A percentile compares a stretch with the other conserved stretches of the same genome.
These are phyloP conservation scores for Prochilodus magdalenae DNA, from an alignment of 2,113 vertebrate genomes.

Conservation along the genomic window DNA sequence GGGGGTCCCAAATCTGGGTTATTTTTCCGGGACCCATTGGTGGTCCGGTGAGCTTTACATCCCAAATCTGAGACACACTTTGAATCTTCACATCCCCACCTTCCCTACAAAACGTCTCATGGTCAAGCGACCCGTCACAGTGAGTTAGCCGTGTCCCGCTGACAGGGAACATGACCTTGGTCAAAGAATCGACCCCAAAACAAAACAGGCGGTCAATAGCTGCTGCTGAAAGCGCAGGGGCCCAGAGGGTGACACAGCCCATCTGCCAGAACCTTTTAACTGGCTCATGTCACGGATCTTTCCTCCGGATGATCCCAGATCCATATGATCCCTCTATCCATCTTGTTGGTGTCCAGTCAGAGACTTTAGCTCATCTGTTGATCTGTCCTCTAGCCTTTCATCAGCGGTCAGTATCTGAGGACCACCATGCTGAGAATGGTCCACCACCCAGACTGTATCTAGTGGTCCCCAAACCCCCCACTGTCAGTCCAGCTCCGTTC, in stretches of 20 bases:
- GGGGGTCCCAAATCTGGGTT: too few relatives aligned
- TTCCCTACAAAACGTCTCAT: too few relatives aligned
- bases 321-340: neutral
- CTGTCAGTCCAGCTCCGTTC: too few relatives aligned
- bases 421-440: neutral
- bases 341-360: neutral
- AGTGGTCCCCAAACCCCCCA: too few relatives aligned
- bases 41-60: too few relatives aligned
- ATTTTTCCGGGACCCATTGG: too few relatives aligned
- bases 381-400: neutral
- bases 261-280: neutral
- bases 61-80: too few relatives aligned
- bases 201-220: slow-evolving; percentile 45
- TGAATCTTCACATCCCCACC: too few relatives aligned
- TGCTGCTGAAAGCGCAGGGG: slow-evolving; percentile 43
- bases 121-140: neutral
- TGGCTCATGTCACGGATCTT: neutral
- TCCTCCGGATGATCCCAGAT: neutral
- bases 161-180: slow-evolving; percentile 43
- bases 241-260: slow-evolving; percentile 10
- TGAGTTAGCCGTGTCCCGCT: too few relatives aligned
- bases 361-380: neutral
- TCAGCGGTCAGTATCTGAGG: too few relatives aligned
- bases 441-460: too few relatives aligned
- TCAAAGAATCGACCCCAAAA: slow-evolving; percentile 14